Evolutionary conservation across 2,113 vertebrate genomes (phyloP).

Genomic region (Python bivittatus): DNA sequence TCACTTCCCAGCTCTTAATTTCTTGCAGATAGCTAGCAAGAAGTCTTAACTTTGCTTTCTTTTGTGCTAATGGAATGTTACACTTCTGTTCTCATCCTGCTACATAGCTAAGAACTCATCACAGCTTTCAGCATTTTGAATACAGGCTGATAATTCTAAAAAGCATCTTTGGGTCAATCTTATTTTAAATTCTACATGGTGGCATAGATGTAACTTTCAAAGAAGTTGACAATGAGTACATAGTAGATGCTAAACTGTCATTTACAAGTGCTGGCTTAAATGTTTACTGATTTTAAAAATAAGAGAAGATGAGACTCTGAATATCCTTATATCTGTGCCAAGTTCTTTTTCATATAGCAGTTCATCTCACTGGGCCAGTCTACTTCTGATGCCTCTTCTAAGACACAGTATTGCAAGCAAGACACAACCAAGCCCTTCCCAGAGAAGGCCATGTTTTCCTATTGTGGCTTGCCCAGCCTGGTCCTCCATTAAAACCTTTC

Average conservation of each 20-base stretch:
- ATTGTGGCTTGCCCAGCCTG: neutral
- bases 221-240: neutral
- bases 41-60: neutral
- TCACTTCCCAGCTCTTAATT: neutral
- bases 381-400: neutral
- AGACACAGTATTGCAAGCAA: neutral
- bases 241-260: neutral
- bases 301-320: neutral
- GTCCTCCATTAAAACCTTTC: neutral
- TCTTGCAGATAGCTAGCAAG: neutral
- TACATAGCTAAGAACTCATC: neutral
- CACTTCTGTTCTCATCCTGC: neutral
- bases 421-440: neutral
- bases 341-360: neutral
- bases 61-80: neutral
- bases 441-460: neutral
- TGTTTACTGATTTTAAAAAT: neutral
- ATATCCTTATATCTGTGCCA: neutral
- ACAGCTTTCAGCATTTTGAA: neutral
- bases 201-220: neutral
- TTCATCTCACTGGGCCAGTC: neutral
- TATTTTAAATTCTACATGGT: neutral
- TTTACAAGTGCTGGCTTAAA: neutral
- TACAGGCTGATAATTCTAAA: neutral
- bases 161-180: neutral